Percentiles rank a stretch among this genome's conserved stretches.
These are phyloP conservation scores for Metallyticus violacea DNA, from an alignment of 2,888 invertebrate species.

Conservation along the genomic window DNA sequence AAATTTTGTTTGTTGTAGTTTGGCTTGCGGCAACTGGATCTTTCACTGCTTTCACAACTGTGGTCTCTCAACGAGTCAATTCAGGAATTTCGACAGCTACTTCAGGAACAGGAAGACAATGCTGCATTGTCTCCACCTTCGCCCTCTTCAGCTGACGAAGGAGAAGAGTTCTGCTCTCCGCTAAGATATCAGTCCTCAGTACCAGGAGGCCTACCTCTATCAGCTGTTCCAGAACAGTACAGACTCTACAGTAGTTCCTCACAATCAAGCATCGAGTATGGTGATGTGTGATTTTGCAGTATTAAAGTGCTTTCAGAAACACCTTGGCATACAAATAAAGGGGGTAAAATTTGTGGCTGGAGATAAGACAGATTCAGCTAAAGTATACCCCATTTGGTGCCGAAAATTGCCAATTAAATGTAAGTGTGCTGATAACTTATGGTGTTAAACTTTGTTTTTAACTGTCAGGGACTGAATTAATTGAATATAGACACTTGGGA, in stretches of 20 bases:
- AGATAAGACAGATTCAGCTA: background rate
- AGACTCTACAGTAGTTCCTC: constrained; percentile 34
- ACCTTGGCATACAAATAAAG: background rate
- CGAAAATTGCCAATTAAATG: background rate
- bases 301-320: background rate
- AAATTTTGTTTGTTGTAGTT: constrained; percentile 57
- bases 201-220: constrained; percentile 17
- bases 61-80: constrained; percentile 92
- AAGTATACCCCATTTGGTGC: background rate
- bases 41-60: constrained; percentile 84
- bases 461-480: background rate
- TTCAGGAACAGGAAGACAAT: constrained; percentile 55
- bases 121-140: constrained; percentile 46
- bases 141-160: constrained; percentile 52
- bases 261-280: constrained; percentile 34
- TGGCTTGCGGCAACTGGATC: constrained; percentile 82
- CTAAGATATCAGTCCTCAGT: constrained; percentile 21
- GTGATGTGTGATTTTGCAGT: background rate
- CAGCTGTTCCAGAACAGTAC: constrained; percentile 34
- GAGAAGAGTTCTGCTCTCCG: constrained; percentile 41
- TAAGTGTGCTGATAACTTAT: background rate
- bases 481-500: background rate
- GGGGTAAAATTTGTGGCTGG: background rate
- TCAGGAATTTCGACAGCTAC: constrained; percentile 76
- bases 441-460: background rate